Conservation (phyloP, 2,888 invertebrate species). For the Calliopum simillimum region DNA sequence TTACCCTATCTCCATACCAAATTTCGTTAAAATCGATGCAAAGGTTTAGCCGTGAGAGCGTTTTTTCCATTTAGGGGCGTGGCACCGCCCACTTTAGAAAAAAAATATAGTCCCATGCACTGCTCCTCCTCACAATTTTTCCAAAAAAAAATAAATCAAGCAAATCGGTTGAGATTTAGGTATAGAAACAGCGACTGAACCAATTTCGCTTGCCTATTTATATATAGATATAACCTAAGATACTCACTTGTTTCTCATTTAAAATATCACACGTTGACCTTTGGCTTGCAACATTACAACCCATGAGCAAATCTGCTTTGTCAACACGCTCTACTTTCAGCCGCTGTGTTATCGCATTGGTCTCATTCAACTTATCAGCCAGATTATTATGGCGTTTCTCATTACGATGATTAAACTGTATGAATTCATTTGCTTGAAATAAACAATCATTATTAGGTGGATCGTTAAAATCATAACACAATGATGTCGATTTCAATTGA, state of each 20-base stretch:
- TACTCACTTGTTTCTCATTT: constrained; percentile 54
- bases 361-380: constrained; percentile 30
- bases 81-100: no score
- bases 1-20: no score
- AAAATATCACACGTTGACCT: constrained; percentile 59
- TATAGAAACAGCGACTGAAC: no score
- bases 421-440: constrained; percentile 19
- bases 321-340: background rate
- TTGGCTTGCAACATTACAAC: constrained; percentile 50
- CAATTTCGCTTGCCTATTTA: no score
- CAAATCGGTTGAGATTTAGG: no score
- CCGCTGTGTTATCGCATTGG: background rate
- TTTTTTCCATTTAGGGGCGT: no score
- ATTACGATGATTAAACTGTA: constrained; percentile 2
- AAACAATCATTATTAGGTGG: constrained; percentile 28
- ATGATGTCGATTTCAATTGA: constrained; percentile 42
- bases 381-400: constrained; percentile 13
- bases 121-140: no score
- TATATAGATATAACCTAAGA: no score
- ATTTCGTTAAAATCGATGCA: no score
- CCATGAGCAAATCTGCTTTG: background rate
- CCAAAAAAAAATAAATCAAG: no score
- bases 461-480: constrained; percentile 45
- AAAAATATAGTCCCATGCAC: no score
- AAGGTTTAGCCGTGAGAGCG: no score